Base-by-base conservation (phyloP, 1,140 invertebrate species). In the Caerostris darwini region DNA sequence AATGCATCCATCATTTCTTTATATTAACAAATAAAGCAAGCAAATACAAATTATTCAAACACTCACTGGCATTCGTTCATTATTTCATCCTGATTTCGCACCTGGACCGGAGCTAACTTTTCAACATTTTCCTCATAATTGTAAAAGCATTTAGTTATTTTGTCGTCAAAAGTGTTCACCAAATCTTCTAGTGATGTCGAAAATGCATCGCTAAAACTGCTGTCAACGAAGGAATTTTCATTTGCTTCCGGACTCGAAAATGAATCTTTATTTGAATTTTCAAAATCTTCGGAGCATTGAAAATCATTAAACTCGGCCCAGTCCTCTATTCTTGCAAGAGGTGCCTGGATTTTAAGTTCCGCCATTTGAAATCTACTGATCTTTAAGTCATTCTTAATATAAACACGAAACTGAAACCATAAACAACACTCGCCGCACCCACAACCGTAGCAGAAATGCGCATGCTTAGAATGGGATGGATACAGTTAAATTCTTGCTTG, bases 21-120 rank as follows among this genome's bases (percentile, higher is more conserved):
- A 17, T 64, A 17, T 64, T 64, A 64, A 14, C 17, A 64, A 64
- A 17, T 14, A 34, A 34, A 77, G 4, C n/a, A 50, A 50, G 10
- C 50, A 50, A 50, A 77, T 77, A 5, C 3, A 14, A 12, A 77
- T 53, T 77, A 3, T 77, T 77, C 34, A 19, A 50, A 5, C 53
- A 99, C 99, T 99, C 96, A 99, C 99, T 99, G 99, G 97, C 99
- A 99, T 97, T 99, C 99, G 96, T 98, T 99, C 98, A 99, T 99
- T 95, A 99, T 99, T 96, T 99, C 99, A 96, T 99, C 99, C 96
- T 99, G 99, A 61, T 98, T 98, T 96, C 99, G 97, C 95, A 99
- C 98, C 97, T 99, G 99, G 87, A 99, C 99, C 2, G 99, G 99
- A 34, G 99, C 99, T 95, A 99, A 96, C 96, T 99, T 98, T 96